Evolutionary conservation across 2,113 vertebrate genomes (phyloP), one percentile per base, ranked within the genome.

Genomic region (Puntigrus tetrazona): DNA sequence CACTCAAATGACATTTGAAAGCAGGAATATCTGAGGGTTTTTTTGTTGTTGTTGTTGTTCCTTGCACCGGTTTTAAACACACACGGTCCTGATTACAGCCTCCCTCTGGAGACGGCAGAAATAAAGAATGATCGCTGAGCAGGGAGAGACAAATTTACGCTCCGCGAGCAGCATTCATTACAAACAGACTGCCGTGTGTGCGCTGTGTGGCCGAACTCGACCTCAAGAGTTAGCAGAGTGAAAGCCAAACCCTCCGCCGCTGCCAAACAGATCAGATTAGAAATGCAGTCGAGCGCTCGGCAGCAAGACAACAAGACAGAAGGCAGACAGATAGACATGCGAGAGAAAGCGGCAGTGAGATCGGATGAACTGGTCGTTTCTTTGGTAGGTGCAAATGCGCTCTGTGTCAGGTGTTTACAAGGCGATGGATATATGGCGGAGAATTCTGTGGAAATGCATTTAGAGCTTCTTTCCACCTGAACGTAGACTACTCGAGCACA

Each of bases 111-210:
- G 88, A 80, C 52, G 74, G 76, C 77, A 69, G 83, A 81, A 88
- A 87, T 78, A 85, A 88, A 87, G 88, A 88, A 83, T 83, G 87
- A 88, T 89, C 87, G 84, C 81, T 52, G 69, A 85, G 84, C 78
- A 84, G 82, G 89, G 65, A 87, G 84, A 76, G 79, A 79, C 82
- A 86, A 84, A 89, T 89, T 88, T 88, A 85, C 78, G 50, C 84
- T 84, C 73, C 3, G 83, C 80, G 87, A 89, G 86, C 85, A 84
- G 84, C 87, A 81, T 88, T 86, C 84, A 88, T 89, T 87, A 89
- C 87, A 83, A 85, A 87, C 59, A 69, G 86, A 57, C 72, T 72
- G 85, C 63, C 34, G 74, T 52, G 79, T 47, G 76, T 85, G 61
- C 78, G 82, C 69, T 59, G 83, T 57, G 75, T 14, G 84, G 83